Conservation (phyloP, 1,140 invertebrate genomes). For the Lordiphosa stackelbergi region DNA sequence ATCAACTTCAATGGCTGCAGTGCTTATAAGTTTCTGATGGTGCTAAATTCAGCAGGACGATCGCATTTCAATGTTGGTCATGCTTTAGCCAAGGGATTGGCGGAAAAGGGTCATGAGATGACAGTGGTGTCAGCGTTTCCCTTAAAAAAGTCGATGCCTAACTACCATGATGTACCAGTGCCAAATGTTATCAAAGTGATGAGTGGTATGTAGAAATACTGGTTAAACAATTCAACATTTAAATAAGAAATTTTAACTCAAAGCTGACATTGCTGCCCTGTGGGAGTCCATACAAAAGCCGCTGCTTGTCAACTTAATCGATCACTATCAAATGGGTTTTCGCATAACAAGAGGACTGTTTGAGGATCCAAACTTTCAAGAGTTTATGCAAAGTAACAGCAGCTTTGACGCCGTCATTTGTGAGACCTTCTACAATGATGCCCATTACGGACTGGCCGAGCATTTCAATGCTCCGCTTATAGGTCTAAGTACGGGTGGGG, state of each 20-base stretch:
- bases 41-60: conserved; percentile 78
- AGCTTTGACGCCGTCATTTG: conserved; percentile 67
- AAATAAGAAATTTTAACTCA: no score
- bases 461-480: conserved; percentile 70
- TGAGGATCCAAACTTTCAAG: conserved; percentile 30
- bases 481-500: conserved; percentile 36
- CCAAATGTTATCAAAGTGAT: conserved; percentile 29
- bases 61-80: conserved; percentile 80
- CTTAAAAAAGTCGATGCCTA: conserved; percentile 73
- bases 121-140: conserved; percentile 79
- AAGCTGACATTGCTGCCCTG: conserved; percentile 29
- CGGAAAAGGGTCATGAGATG: conserved; percentile 79
- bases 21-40: conserved; percentile 60
- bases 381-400: conserved; percentile 20
- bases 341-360: conserved; percentile 29
- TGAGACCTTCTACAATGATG: conserved; percentile 67
- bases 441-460: conserved; percentile 61
- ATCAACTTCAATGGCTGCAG: conserved; percentile 5
- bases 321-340: conserved; percentile 43
- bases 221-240: no score
- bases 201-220: conserved; percentile 14
- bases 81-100: conserved; percentile 78
- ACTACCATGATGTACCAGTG: conserved; percentile 78
- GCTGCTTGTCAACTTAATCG: conserved; percentile 21
- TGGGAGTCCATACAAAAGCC: conserved; percentile 35